A percentile compares a stretch with the other conserved stretches of the same genome.
phyloP scores from a whole-genome alignment of 2,113 vertebrate genomes.

The Phalacrocorax pelagicus region DNA sequence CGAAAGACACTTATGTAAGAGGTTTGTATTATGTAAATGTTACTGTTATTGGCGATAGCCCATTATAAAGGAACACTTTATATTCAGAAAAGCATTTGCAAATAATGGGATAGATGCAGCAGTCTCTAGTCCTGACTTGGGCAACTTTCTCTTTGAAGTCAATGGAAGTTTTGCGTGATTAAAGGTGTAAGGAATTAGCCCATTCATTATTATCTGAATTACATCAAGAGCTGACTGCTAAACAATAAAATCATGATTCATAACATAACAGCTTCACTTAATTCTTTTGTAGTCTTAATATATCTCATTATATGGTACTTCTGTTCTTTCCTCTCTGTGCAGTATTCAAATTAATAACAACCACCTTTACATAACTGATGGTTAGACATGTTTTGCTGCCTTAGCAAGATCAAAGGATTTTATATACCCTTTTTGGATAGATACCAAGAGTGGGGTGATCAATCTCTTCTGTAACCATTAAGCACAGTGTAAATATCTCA shows the following conservation, averaged over 20 bases:
- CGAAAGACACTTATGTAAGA: background rate
- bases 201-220: conserved; percentile 64
- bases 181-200: conserved; percentile 50
- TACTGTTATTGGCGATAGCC: conserved; percentile 9
- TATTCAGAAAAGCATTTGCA: conserved; percentile 25
- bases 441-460: conserved; percentile 25
- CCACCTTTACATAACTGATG: conserved; percentile 60
- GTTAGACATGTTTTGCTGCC: conserved; percentile 47
- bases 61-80: conserved; percentile 13
- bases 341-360: conserved; percentile 66
- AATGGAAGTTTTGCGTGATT: conserved; percentile 56
- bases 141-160: conserved; percentile 57
- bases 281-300: conserved; percentile 60
- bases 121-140: conserved; percentile 16
- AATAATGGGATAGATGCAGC: conserved; percentile 36
- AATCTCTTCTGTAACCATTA: conserved; percentile 34
- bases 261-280: conserved; percentile 41
- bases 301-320: conserved; percentile 59
- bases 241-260: conserved; percentile 60
- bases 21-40: conserved; percentile 46
- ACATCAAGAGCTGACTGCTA: conserved; percentile 53
- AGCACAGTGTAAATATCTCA: conserved; percentile 44
- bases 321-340: conserved; percentile 59
- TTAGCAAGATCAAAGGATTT: conserved; percentile 58
- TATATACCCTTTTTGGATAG: conserved; percentile 45